Evolutionary conservation across 2,797 vertebrate genomes (phyloP), one percentile per base, ranked within the genome.

Genomic region (Rousettus madagascariensis): DNA sequence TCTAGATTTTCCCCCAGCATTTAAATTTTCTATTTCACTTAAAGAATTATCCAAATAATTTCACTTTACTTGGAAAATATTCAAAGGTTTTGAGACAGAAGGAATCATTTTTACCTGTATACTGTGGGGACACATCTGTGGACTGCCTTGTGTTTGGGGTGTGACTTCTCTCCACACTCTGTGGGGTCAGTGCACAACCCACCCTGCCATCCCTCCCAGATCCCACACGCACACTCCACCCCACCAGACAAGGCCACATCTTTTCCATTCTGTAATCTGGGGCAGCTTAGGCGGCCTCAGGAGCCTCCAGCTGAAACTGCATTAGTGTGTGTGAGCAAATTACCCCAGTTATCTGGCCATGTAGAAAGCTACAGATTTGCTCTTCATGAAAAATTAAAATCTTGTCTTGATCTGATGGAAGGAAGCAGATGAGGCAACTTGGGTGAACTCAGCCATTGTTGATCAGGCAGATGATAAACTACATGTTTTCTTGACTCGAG

Each of bases 341-440:
- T 98, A 98, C 97, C 96, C 95, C 96, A 98, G 96, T 97, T 98
- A 96, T 98, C 97, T 95, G 97, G 78, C 97, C 98, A 61, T 96
- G 97, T 96, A 97, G 97, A 97, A 98, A 98, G 97, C 88, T 95
- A 91, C 59, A 96, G 63, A 98, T 97, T 98, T 97, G 96, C 90
- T 96, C 85, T 96, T 98, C 97, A 96, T 98, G 98, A 98, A 98
- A 98, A 98, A 98, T 98, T 98, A 96, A 98, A 95, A 91, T 86
- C 85, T 91, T 79, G 78, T 97, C 97, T 94, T 97, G 96, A 98
- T 96, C 97, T 94, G 95, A 97, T 97, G 96, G 89, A 96, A 96
- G 85, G 90, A 94, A 97, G 96, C 16, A 43, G 94, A 97, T 79
- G 96, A 97, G 97, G 88, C 89, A 94, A 92, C 95, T 85, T 77